Conservation (phyloP, 2,797 vertebrate species). For the Sciurus vulgaris region DNA sequence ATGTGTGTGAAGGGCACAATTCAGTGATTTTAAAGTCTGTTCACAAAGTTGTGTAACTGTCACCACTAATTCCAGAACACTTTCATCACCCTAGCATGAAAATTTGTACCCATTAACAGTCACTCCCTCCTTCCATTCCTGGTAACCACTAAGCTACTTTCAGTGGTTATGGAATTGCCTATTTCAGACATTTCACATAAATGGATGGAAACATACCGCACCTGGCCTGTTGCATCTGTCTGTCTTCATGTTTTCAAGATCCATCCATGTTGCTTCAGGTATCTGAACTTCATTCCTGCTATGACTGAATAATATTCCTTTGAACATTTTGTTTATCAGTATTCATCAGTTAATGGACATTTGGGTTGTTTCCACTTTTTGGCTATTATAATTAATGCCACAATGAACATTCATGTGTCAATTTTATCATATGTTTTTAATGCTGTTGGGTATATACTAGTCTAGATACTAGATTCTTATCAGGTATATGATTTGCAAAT, state of each 20-base stretch:
- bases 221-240: neutral
- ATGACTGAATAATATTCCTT: conserved; percentile 30
- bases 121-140: neutral
- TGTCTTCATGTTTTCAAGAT: conserved; percentile 1
- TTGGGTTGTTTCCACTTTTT: conserved; percentile 26
- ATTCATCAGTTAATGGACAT: conserved; percentile 10
- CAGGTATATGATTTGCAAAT: no score
- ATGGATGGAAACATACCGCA: neutral
- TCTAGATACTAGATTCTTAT: no score
- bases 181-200: conserved; percentile 29
- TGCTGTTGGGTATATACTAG: neutral
- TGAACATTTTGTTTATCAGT: neutral
- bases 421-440: conserved; percentile 47
- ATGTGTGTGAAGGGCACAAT: neutral
- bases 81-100: conserved; percentile 2
- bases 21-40: conserved; percentile 15
- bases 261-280: neutral
- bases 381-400: conserved; percentile 20
- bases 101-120: neutral
- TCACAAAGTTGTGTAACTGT: neutral
- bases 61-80: neutral
- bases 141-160: neutral
- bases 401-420: neutral
- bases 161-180: neutral
- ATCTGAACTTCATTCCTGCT: conserved; percentile 20